Evolutionary conservation across 1,140 invertebrate genomes (phyloP).

Genomic region (Drosophila persimilis): DNA sequence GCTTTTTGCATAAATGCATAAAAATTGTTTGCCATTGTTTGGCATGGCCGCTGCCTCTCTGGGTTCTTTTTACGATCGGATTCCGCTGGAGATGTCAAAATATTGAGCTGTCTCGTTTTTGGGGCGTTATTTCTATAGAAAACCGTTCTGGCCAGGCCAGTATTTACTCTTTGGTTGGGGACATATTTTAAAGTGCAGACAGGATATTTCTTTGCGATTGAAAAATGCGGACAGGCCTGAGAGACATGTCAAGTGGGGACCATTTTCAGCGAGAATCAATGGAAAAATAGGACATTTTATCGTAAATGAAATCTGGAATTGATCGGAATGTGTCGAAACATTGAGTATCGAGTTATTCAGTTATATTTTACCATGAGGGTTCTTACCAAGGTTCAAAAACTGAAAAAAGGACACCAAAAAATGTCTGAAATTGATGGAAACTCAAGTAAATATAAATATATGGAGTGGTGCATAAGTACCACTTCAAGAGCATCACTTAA

Average conservation of each 20-base stretch:
- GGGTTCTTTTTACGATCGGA: slow-evolving; percentile 21
- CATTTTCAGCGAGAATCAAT: background rate
- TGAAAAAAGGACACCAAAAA: too few species aligned
- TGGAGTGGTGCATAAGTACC: too few species aligned
- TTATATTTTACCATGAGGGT: background rate
- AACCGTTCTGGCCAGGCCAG: slow-evolving; percentile 37
- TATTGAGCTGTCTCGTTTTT: slow-evolving; percentile 74
- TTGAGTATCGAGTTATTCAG: background rate
- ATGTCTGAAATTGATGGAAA: too few species aligned
- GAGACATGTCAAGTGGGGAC: slow-evolving; percentile 17
- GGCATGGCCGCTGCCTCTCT: slow-evolving; percentile 42
- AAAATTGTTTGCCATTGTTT: slow-evolving; percentile 80
- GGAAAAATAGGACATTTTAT: slow-evolving; percentile 1
- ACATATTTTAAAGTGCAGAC: slow-evolving; percentile 57
- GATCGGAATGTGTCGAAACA: too few species aligned
- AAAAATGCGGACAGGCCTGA: slow-evolving; percentile 37
- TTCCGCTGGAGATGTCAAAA: slow-evolving; percentile 68
- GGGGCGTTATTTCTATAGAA: slow-evolving; percentile 51
- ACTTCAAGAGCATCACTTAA: too few species aligned
- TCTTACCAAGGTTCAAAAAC: too few species aligned
- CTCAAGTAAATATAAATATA: too few species aligned
- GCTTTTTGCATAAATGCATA: slow-evolving; percentile 79
- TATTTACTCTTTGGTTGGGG: slow-evolving; percentile 43
- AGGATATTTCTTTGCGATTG: slow-evolving; percentile 67
- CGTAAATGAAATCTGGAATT: background rate